Percentiles rank a stretch among this genome's conserved stretches.
These are phyloP conservation scores for Panurus biarmicus DNA, from an alignment of 2,113 vertebrate genomes.

Conservation along the genomic window DNA sequence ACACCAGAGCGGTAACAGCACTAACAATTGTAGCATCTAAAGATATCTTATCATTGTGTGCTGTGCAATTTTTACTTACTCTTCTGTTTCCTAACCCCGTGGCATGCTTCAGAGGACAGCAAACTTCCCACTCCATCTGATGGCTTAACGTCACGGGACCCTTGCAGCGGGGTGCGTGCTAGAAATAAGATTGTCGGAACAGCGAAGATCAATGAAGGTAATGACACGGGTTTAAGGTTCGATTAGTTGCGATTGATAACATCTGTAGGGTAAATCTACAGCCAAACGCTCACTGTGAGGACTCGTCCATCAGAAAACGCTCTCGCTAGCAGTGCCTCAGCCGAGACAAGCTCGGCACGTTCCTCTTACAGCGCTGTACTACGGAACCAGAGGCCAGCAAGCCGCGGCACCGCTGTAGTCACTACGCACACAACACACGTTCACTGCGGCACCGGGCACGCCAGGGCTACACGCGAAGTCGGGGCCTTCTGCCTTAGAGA, in stretches of 20 bases:
- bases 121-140: conserved; percentile 69
- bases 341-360: accelerated
- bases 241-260: accelerated
- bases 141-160: conserved; percentile 72
- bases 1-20: neutral
- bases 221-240: accelerated
- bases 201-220: neutral
- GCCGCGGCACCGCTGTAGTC: neutral
- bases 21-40: accelerated
- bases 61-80: conserved; percentile 56
- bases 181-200: neutral
- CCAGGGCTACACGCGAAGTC: accelerated
- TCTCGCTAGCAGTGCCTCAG: accelerated
- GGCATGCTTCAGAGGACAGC: conserved; percentile 76
- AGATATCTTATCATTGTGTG: accelerated
- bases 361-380: neutral
- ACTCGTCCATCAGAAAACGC: accelerated
- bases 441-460: too few relatives aligned
- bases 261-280: neutral
- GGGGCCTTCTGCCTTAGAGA: accelerated
- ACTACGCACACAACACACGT: accelerated
- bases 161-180: conserved; percentile 76
- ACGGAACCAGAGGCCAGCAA: neutral
- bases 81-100: conserved; percentile 69
- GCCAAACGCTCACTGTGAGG: accelerated